These are phyloP conservation scores for Apistogramma diplotaenia DNA, from an alignment of 2,113 vertebrate species.

Conservation along the genomic window DNA sequence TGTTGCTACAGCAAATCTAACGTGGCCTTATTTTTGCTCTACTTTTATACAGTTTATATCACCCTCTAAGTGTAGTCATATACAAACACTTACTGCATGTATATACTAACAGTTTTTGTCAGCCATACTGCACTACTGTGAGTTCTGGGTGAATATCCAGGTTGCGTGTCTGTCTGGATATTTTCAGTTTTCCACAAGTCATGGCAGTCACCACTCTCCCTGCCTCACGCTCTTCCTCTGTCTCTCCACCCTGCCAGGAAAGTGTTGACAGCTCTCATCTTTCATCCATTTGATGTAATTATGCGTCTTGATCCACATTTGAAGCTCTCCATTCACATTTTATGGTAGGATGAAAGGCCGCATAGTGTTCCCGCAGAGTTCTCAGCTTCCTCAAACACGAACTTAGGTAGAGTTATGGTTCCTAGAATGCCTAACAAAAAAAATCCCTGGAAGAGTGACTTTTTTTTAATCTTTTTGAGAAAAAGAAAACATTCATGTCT, in stretches of 20 bases:
- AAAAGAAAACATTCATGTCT: rapidly evolving
- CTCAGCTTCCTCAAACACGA: background rate
- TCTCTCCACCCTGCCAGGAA: constrained; percentile 50
- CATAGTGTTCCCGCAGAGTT: background rate
- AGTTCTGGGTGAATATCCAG: background rate
- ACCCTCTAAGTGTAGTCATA: background rate
- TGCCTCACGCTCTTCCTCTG: background rate
- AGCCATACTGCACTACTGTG: background rate
- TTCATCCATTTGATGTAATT: constrained; percentile 56
- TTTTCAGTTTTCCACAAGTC: constrained; percentile 39
- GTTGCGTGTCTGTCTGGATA: background rate
- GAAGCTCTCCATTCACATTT: constrained; percentile 53
- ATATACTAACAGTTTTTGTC: background rate
- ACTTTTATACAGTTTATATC: background rate
- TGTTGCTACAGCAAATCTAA: background rate
- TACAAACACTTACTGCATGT: background rate
- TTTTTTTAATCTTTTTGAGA: background rate
- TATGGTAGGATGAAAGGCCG: constrained; percentile 21
- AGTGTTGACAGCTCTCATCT: constrained; percentile 54
- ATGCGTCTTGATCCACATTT: constrained; percentile 17
- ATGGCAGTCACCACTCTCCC: constrained; percentile 3
- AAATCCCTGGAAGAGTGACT: background rate
- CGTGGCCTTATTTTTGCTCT: background rate
- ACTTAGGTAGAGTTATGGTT: background rate
- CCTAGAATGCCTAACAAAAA: background rate